These are phyloP conservation scores for Zaprionus taronus DNA, from an alignment of 1,140 invertebrate species.

Conservation along the genomic window DNA sequence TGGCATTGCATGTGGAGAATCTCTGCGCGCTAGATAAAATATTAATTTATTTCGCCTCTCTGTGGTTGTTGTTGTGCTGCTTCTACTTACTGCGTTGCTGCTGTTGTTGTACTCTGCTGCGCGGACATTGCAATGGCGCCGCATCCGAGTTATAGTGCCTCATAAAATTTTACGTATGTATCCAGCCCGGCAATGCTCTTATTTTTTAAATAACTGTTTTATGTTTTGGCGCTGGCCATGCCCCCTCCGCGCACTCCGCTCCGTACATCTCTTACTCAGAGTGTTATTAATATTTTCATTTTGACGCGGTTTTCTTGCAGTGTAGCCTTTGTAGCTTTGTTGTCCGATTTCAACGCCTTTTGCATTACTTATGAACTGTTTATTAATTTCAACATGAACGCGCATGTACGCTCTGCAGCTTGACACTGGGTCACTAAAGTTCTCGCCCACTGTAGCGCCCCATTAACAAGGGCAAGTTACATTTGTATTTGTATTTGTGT, in stretches of 20 bases:
- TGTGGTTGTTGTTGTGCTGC: constrained; percentile 30
- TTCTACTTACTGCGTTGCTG: constrained; percentile 27
- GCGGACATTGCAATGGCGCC: constrained; percentile 53
- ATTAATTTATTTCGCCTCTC: constrained; percentile 72
- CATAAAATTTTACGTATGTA: constrained; percentile 78
- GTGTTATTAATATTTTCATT: constrained; percentile 80
- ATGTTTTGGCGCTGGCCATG: constrained; percentile 35
- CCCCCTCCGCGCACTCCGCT: neutral
- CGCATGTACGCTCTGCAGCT: constrained; percentile 31
- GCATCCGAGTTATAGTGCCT: constrained; percentile 69
- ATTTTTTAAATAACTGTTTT: constrained; percentile 77
- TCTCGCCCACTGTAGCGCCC: constrained; percentile 2
- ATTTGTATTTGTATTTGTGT: constrained; percentile 12
- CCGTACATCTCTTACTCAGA: neutral
- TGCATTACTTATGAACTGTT: constrained; percentile 60
- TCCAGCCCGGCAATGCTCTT: constrained; percentile 45
- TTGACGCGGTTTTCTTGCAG: constrained; percentile 44
- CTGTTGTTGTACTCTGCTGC: constrained; percentile 25
- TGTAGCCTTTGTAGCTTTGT: neutral
- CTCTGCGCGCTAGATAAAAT: constrained; percentile 80
- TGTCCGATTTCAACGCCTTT: constrained; percentile 64
- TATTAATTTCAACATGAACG: constrained; percentile 68
- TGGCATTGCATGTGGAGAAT: constrained; percentile 68
- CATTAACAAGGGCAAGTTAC: neutral
- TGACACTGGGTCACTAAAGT: constrained; percentile 47